These are phyloP conservation scores for Alauda arvensis DNA, from an alignment of 2,797 vertebrate genomes.

Conservation along the genomic window DNA sequence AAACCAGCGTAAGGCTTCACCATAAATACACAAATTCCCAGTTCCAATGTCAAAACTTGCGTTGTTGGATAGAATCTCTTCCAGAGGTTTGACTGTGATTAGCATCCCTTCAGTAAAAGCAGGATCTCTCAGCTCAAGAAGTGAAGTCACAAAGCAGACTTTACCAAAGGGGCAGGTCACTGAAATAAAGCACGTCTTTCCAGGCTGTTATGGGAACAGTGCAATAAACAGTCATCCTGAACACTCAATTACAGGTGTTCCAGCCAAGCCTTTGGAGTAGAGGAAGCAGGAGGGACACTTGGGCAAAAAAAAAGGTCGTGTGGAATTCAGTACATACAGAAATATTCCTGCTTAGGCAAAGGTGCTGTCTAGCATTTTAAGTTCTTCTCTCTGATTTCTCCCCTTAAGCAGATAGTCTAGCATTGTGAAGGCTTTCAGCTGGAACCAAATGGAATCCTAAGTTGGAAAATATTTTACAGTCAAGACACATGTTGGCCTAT, in stretches of 20 bases:
- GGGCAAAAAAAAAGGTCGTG: background rate
- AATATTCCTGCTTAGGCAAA: slow-evolving; percentile 20
- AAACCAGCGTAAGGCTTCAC: background rate
- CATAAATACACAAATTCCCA: background rate
- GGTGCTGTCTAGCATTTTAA: slow-evolving; percentile 11
- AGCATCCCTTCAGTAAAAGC: slow-evolving; percentile 22
- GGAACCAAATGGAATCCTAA: slow-evolving; percentile 13
- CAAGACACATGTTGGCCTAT: background rate
- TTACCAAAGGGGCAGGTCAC: slow-evolving; percentile 68
- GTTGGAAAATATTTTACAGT: background rate
- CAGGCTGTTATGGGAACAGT: slow-evolving; percentile 67
- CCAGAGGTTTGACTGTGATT: background rate
- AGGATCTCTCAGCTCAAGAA: slow-evolving; percentile 35
- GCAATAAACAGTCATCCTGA: slow-evolving; percentile 68
- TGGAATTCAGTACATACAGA: background rate
- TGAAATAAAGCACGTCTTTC: slow-evolving; percentile 51
- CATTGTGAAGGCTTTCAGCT: slow-evolving; percentile 1
- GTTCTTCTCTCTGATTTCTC: slow-evolving; percentile 32
- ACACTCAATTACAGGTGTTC: slow-evolving; percentile 30
- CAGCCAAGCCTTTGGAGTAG: slow-evolving; percentile 24
- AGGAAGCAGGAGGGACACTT: background rate
- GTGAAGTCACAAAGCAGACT: slow-evolving; percentile 50
- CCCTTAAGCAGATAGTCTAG: background rate
- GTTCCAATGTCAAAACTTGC: background rate
- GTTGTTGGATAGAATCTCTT: background rate